These are phyloP conservation scores for Teinopalpus imperialis DNA, from an alignment of 2,888 invertebrate genomes.

Conservation along the genomic window DNA sequence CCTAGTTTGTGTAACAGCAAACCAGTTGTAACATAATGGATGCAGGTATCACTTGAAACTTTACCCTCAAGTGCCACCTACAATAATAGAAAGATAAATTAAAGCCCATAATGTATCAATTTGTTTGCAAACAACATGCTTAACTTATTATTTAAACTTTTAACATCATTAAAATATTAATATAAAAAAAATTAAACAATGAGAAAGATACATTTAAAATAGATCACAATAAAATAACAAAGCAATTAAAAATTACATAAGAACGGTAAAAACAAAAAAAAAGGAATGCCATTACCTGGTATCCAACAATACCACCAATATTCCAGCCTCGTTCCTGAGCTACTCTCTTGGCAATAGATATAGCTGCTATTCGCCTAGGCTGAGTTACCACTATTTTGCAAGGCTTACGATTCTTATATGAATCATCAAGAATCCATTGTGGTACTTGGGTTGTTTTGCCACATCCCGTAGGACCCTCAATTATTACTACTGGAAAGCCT, in stretches of 20 bases:
- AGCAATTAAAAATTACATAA: conserved; percentile 12
- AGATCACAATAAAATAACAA: no score
- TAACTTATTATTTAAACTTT: no score
- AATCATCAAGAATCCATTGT: conserved; percentile 94
- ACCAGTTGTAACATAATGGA: conserved; percentile 95
- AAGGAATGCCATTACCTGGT: conserved; percentile 84
- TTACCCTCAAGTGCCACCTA: conserved; percentile 87
- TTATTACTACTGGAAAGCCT: conserved; percentile 88
- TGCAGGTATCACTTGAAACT: conserved; percentile 85
- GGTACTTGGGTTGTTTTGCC: conserved; percentile 95
- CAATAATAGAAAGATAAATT: conserved; percentile 17
- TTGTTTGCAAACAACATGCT: no score
- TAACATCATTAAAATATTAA: no score
- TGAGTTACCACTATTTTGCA: conserved; percentile 97
- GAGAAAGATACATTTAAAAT: no score
- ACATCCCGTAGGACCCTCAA: conserved; percentile 97
- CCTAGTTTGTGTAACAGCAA: conserved; percentile 90
- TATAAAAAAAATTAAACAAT: no score
- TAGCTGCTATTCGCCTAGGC: conserved; percentile 96
- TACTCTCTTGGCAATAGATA: conserved; percentile 93
- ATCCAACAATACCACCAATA: conserved; percentile 92
- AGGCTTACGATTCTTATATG: conserved; percentile 80
- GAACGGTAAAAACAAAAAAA: neutral
- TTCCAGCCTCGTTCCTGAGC: conserved; percentile 92
- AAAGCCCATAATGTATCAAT: no score